Evolutionary conservation across 1,140 invertebrate genomes (phyloP), one percentile per base, ranked within the genome.

Genomic region (Drosophila navojoa): DNA sequence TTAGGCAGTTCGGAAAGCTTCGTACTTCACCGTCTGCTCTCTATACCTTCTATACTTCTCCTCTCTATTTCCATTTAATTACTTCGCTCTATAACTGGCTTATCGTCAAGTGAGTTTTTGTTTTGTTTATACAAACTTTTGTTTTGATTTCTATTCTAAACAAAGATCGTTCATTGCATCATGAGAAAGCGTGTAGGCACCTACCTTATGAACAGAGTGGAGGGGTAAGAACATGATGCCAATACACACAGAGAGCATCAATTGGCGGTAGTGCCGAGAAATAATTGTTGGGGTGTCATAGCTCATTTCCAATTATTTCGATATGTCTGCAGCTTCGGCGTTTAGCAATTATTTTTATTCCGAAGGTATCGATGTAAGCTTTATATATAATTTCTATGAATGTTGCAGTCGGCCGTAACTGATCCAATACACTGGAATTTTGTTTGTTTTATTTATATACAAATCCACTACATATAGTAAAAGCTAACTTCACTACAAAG

Each of bases 111-210:
- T 42, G 9, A 53, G 1, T 27, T 59, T 58, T 53, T 32, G 42
- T 10, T 50, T 53, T 32, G 42, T 10, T 50, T 44, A 22, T 4
- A 15, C 9, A 44, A 1, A 44, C 40, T 60, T 59, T 49, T 77
- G 75, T 69, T 77, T 63, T 74, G 63, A 15, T 63, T 69, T 63
- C 32, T 16, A 15, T 72, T 74, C 58, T 59, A 73, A 62, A 74
- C 71, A 74, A 72, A 53, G 25, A 3, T 10, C 7, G 7, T 15
- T 32, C 35, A n/a, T 47, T 19, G 6, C 3, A 4, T 9, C 40
- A 16, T 11, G 35, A 38, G 11, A 38, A 38, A 38, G 10, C 35
- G 4, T 38, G 9, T 9, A 32, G 10, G 9, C 35, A 11, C 35
- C 0, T 38, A 38, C 35, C 35, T 11, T 11, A 38, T 38, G 11